Percentiles rank a stretch among this genome's conserved stretches.
These are phyloP conservation scores for Acanthochromis polyacanthus DNA, from an alignment of 2,113 vertebrate genomes.

Conservation along the genomic window DNA sequence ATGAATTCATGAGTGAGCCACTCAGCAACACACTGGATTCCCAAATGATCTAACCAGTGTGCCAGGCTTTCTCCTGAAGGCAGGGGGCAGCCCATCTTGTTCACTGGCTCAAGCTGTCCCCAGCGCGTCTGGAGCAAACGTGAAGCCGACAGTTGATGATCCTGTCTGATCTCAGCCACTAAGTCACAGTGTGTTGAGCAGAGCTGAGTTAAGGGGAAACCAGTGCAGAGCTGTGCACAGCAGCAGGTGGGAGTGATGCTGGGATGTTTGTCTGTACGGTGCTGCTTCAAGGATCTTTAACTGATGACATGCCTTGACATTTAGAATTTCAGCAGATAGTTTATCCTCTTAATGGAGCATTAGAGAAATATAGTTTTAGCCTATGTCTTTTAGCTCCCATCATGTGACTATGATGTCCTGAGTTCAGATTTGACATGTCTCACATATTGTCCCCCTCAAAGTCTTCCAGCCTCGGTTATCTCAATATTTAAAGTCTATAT, in stretches of 20 bases:
- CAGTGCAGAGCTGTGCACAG: neutral
- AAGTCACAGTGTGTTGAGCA: neutral
- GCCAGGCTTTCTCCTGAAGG: constrained; percentile 10
- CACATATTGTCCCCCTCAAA: neutral
- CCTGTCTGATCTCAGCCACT: constrained; percentile 29
- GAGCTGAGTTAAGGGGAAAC: neutral
- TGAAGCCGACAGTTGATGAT: constrained; percentile 37
- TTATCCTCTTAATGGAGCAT: constrained; percentile 1
- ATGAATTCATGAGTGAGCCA: neutral
- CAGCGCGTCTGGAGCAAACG: constrained; percentile 5
- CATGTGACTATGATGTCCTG: neutral
- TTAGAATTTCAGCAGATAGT: neutral
- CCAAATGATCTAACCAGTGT: neutral
- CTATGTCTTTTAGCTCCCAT: too few species aligned
- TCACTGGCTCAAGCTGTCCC: constrained; percentile 39
- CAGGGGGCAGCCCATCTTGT: constrained; percentile 11
- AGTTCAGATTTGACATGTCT: neutral
- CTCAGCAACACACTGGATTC: neutral
- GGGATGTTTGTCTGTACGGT: neutral
- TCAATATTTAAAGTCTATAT: neutral
- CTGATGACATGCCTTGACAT: constrained; percentile 13
- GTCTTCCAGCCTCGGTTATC: neutral
- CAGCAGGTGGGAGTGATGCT: constrained; percentile 2
- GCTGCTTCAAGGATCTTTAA: constrained; percentile 7
- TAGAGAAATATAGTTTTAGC: neutral